A percentile compares a stretch with the other conserved stretches of the same genome.
phyloP scores from a whole-genome alignment of 2,797 vertebrate species.

The Phylloscopus collybita region DNA sequence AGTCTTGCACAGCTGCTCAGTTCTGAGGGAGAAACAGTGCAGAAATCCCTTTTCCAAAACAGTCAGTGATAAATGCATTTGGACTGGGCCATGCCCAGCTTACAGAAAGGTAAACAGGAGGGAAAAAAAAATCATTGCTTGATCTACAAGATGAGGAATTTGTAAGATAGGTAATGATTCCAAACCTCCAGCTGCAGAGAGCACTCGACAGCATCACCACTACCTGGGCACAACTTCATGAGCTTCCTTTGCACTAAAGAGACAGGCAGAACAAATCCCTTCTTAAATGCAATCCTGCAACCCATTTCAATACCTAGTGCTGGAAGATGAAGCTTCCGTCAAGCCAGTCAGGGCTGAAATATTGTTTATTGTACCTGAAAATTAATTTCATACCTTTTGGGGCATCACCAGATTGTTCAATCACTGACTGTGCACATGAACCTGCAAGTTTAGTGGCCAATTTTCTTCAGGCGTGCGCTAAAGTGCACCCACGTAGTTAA shows the following conservation, averaged over 20 bases:
- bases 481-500: slow-evolving; percentile 20
- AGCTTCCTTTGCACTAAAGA: neutral
- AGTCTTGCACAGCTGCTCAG: neutral
- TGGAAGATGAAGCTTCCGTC: slow-evolving; percentile 41
- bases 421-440: neutral
- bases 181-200: neutral
- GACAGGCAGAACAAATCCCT: slow-evolving; percentile 43
- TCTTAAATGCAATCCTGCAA: slow-evolving; percentile 36
- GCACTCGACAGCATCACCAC: neutral
- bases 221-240: neutral
- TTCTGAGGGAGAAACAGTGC: neutral
- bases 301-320: slow-evolving; percentile 22
- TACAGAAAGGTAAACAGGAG: neutral
- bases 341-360: slow-evolving; percentile 53
- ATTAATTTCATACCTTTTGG: slow-evolving; percentile 65
- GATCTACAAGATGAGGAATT: neutral
- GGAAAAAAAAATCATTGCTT: neutral
- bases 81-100: neutral
- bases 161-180: neutral
- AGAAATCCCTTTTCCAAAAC: neutral
- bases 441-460: slow-evolving; percentile 34
- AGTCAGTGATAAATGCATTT: neutral
- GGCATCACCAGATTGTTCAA: slow-evolving; percentile 48
- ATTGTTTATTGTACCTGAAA: slow-evolving; percentile 68
- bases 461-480: slow-evolving; percentile 2